These are phyloP conservation scores for Stomatorhinus ivindoensis DNA, from an alignment of 2,113 vertebrate genomes.

Conservation along the genomic window DNA sequence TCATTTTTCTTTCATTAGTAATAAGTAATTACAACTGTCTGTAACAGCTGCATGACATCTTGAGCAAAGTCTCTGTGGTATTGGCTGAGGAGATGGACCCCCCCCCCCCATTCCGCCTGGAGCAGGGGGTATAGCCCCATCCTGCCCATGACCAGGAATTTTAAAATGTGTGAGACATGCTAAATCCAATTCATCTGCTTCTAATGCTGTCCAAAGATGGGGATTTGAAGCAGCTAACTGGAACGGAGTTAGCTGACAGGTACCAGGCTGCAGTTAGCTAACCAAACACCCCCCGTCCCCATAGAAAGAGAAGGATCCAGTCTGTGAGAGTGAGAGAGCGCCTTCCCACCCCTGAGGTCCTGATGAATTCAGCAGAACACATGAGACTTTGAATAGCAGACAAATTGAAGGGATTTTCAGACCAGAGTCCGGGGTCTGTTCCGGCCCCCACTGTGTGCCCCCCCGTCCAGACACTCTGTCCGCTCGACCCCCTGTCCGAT, in stretches of 20 bases:
- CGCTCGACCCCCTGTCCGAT: not conserved
- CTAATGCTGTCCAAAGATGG: conserved; percentile 29
- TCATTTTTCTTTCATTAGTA: conserved; percentile 8
- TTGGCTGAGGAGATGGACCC: not conserved
- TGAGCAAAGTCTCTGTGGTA: not conserved
- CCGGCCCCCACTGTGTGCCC: not conserved
- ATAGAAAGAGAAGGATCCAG: not conserved
- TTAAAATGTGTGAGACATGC: conserved; percentile 55
- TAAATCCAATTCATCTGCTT: conserved; percentile 61
- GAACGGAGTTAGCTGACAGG: conserved; percentile 46
- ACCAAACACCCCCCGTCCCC: not conserved
- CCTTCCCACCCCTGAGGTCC: not conserved
- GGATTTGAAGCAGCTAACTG: conserved; percentile 33
- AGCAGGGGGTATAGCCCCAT: not conserved
- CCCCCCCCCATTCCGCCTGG: not conserved
- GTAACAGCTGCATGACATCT: conserved; percentile 9
- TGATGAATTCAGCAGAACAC: conserved; percentile 13
- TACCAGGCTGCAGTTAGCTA: conserved; percentile 25
- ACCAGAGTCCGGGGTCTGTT: not conserved
- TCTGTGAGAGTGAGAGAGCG: not conserved
- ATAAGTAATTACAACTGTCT: conserved; percentile 2
- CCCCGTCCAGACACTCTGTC: not conserved
- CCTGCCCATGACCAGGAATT: conserved; percentile 61
- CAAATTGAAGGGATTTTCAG: not conserved
- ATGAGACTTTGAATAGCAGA: not conserved